These are phyloP conservation scores for Burhinus oedicnemus DNA, from an alignment of 2,113 vertebrate genomes.

Conservation along the genomic window DNA sequence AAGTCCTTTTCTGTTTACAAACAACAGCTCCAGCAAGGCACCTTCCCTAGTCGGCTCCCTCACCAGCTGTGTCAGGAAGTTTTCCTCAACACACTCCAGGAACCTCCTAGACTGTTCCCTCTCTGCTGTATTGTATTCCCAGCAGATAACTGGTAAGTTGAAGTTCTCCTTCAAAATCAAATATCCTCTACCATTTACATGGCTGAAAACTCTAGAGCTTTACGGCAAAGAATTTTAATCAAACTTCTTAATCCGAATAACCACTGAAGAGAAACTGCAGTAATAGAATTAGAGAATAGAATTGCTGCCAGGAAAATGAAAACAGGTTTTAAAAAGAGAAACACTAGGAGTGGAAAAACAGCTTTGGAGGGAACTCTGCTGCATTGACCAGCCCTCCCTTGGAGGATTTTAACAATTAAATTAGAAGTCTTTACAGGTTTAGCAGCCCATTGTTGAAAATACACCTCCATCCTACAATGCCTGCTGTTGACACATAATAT, in stretches of 20 bases:
- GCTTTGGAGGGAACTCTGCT: background rate
- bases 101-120: too few species aligned
- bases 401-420: background rate
- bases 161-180: too few species aligned
- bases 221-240: background rate
- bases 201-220: background rate
- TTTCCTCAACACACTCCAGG: too few species aligned
- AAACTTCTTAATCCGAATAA: slow-evolving; percentile 2
- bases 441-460: slow-evolving; percentile 13
- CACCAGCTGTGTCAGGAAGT: too few species aligned
- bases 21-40: too few species aligned
- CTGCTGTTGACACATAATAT: slow-evolving; percentile 31
- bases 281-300: slow-evolving; percentile 13
- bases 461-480: background rate
- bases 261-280: background rate
- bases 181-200: background rate
- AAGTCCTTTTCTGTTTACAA: too few species aligned
- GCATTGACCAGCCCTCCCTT: background rate
- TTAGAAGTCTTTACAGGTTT: slow-evolving; percentile 17
- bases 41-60: too few species aligned
- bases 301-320: slow-evolving; percentile 12
- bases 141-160: too few species aligned
- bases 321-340: background rate
- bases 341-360: background rate
- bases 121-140: too few species aligned